Evolutionary conservation across 2,113 vertebrate genomes (phyloP), one percentile per base, ranked within the genome.

Genomic region (Apteryx owenii): DNA sequence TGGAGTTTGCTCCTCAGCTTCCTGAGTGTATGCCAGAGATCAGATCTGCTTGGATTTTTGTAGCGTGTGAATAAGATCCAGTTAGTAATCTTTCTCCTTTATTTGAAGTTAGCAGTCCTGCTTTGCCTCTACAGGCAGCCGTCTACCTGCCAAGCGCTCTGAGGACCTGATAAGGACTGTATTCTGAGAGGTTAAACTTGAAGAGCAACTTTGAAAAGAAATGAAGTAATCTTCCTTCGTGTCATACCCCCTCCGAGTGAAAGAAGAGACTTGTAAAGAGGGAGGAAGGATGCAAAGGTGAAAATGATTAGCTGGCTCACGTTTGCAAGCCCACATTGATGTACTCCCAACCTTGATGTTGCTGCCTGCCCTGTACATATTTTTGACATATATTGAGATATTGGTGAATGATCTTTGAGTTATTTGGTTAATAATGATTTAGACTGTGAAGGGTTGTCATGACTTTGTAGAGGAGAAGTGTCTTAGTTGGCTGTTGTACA

Each of bases 281-380:
- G 33, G 20, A 14, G 48, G 78, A 66, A 69, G 42, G 46, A 36
- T 29, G 1, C 0, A 2, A 62, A 72, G 50, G 17, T 10, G 19
- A 33, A 16, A 50, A 14, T 1, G 1, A n/a, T 68, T 25, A 0
- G 0, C 44, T 33, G 60, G 33, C 12, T 40, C 19, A 15, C 4
- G 3, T 38, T 81, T 58, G 36, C 25, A 25, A 50, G 54, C 71
- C 29, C 11, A 5, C 7, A 5, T 40, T 15, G 29, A 36, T 61
- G 73, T 29, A 0, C 19, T 65, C 20, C 60, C 50, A 78, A 21
- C 11, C 18, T 79, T 44, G 56, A 20, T 51, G 18, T 36, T 73
- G 48, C 62, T 5, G 7, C 10, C 65, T 83, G n/a, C 56, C 4
- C 0, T 53, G 83, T 64, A 36, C 7, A 0, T 56, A 17, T 87